phyloP scores from a whole-genome alignment of 2,797 vertebrate genomes.

The Erithacus rubecula region DNA sequence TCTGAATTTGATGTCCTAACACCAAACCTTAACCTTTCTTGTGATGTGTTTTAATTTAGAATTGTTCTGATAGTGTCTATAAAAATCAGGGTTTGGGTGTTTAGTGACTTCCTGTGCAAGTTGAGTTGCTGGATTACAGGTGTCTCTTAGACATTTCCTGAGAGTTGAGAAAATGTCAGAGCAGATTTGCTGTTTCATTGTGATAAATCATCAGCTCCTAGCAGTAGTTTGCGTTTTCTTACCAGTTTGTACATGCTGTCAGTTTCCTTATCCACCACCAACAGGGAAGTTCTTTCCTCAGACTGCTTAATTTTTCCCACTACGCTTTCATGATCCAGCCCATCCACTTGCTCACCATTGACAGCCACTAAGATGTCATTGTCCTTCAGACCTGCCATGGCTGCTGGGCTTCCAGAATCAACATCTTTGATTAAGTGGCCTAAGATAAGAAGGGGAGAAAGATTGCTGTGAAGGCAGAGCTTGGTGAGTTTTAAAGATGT shows the following conservation, averaged over 20 bases:
- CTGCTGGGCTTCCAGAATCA: slow-evolving; percentile 84
- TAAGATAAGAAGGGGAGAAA: slow-evolving; percentile 43
- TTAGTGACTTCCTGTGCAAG: neutral
- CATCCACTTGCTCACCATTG: slow-evolving; percentile 79
- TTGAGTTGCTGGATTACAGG: neutral
- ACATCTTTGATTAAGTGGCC: slow-evolving; percentile 86
- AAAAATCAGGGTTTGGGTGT: neutral
- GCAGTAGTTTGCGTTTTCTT: neutral
- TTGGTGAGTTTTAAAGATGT: neutral
- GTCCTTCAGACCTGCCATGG: slow-evolving; percentile 79
- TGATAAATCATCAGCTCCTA: neutral
- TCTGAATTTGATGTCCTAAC: neutral
- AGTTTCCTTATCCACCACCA: slow-evolving; percentile 86
- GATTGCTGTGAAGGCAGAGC: neutral
- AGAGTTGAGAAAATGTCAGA: neutral
- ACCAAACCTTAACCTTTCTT: neutral
- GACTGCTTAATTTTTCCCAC: slow-evolving; percentile 81
- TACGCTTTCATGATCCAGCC: slow-evolving; percentile 80
- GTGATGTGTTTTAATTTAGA: neutral
- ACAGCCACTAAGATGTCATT: slow-evolving; percentile 88
- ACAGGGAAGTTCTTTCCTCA: slow-evolving; percentile 77
- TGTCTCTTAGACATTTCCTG: neutral
- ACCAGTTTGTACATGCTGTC: slow-evolving; percentile 87
- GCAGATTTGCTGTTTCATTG: neutral
- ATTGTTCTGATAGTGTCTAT: neutral